These are phyloP conservation scores for Corythoichthys intestinalis DNA, from an alignment of 2,113 vertebrate genomes.

Conservation along the genomic window DNA sequence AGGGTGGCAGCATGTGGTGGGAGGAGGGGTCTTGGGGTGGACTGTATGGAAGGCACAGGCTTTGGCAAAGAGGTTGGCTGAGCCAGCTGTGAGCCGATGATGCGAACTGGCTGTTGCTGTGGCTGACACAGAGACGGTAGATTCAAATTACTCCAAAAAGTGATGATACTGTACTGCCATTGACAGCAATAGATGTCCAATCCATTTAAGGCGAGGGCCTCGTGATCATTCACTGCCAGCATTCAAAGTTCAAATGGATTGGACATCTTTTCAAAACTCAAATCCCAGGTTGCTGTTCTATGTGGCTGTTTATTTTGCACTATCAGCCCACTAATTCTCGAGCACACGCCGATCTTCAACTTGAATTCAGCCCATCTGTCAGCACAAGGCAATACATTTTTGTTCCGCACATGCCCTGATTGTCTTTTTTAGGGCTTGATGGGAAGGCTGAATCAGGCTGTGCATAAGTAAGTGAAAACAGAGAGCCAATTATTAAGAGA, in stretches of 20 bases:
- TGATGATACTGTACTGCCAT: background rate
- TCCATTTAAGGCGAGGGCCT: no score
- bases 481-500: background rate
- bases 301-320: background rate
- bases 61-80: constrained; percentile 82
- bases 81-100: constrained; percentile 77
- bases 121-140: constrained; percentile 41
- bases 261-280: constrained; percentile 1
- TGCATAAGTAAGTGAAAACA: background rate
- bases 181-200: no score
- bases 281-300: constrained; percentile 1
- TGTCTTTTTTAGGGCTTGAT: constrained; percentile 42
- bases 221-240: no score
- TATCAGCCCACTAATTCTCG: background rate
- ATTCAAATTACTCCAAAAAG: constrained; percentile 24
- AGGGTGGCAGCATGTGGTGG: constrained; percentile 75
- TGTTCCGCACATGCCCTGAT: constrained; percentile 35
- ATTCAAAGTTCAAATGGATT: no score
- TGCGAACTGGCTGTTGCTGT: constrained; percentile 67
- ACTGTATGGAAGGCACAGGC: constrained; percentile 81
- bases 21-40: constrained; percentile 52
- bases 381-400: constrained; percentile 20
- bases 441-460: constrained; percentile 16
- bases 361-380: constrained; percentile 24
- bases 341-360: constrained; percentile 6